Evolutionary conservation across 2,113 vertebrate species (phyloP).

Genomic region (Nyctereutes procyonoides): DNA sequence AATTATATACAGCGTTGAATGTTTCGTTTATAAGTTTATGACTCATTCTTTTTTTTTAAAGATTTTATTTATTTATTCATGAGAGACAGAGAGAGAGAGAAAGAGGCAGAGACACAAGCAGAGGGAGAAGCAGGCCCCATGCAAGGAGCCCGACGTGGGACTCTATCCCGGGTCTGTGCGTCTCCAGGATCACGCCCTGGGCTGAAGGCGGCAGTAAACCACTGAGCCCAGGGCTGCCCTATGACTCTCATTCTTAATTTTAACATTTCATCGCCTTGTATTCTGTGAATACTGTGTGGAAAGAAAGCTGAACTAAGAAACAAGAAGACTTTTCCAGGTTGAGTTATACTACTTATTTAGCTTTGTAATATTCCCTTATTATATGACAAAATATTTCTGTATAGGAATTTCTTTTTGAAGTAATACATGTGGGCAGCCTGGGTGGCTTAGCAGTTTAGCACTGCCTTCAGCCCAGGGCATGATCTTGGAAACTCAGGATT

Average conservation of each 20-base stretch:
- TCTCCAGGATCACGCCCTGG: too few relatives aligned
- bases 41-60: background rate
- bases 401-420: background rate
- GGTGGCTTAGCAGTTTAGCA: too few relatives aligned
- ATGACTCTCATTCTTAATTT: conserved; percentile 21
- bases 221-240: background rate
- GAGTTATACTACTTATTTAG: background rate
- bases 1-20: background rate
- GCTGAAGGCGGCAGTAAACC: too few relatives aligned
- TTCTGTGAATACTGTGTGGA: background rate
- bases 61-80: too few relatives aligned
- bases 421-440: background rate
- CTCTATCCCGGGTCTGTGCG: too few relatives aligned
- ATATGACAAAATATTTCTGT: background rate
- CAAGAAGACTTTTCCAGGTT: background rate
- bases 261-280: background rate
- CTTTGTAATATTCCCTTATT: background rate
- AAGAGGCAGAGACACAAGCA: too few relatives aligned
- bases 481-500: too few relatives aligned
- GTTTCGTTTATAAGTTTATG: background rate
- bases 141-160: too few relatives aligned
- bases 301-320: background rate
- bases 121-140: too few relatives aligned
- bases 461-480: too few relatives aligned
- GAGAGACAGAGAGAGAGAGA: too few relatives aligned